phyloP scores from a whole-genome alignment of 1,140 invertebrate species.

The Platorchestia sp. region DNA sequence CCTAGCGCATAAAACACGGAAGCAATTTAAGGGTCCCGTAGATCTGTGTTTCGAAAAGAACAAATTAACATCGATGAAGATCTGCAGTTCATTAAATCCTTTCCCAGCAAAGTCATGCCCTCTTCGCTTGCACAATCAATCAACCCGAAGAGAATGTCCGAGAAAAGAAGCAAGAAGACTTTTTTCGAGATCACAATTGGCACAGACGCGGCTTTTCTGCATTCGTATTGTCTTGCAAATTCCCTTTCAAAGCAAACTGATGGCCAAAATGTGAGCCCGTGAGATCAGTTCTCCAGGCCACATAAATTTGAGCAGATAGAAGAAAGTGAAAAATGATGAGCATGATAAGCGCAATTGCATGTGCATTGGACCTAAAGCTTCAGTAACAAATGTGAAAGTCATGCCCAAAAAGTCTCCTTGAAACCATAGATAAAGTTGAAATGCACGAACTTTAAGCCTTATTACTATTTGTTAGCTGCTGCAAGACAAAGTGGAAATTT shows the following conservation, averaged over 20 bases:
- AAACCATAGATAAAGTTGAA: not conserved
- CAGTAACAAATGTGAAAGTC: not conserved
- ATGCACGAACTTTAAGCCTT: not conserved
- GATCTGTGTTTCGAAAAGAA: slow-evolving; percentile 15
- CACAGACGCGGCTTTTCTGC: slow-evolving; percentile 19
- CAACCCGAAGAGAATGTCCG: slow-evolving; percentile 31
- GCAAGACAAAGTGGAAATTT: not conserved
- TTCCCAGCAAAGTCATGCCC: not conserved
- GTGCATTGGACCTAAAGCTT: not conserved
- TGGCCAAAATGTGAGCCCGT: slow-evolving; percentile 14
- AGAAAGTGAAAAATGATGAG: slow-evolving; percentile 24
- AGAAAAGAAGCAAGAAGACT: slow-evolving; percentile 34
- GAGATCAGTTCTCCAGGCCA: not conserved
- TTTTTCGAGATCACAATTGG: slow-evolving; percentile 42
- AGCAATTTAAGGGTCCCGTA: slow-evolving; percentile 15
- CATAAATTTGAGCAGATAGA: not conserved
- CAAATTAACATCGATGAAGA: slow-evolving; percentile 44
- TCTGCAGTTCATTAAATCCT: slow-evolving; percentile 45
- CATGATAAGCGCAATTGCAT: not conserved
- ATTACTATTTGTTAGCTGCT: not conserved
- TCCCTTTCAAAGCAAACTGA: slow-evolving; percentile 47
- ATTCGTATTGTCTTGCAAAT: slow-evolving; percentile 46
- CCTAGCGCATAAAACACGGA: not conserved
- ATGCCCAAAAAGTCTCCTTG: not conserved
- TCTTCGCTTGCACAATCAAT: not conserved